phyloP scores from a whole-genome alignment of 2,113 vertebrate species.

The Nesoenas mayeri region DNA sequence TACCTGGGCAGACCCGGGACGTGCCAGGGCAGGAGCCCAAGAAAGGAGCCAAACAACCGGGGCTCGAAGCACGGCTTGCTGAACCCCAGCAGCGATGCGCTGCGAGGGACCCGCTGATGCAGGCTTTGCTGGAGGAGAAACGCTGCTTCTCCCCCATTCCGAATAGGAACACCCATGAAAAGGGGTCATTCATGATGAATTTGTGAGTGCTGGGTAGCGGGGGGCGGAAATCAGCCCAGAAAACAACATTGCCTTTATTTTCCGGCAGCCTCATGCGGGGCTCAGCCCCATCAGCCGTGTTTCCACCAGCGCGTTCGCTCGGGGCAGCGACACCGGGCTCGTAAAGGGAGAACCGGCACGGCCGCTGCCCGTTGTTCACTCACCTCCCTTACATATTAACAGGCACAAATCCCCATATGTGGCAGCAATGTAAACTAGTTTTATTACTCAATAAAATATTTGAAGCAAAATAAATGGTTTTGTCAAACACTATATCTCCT shows the following conservation, averaged over 20 bases:
- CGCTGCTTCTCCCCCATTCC: neutral
- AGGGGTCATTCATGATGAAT: neutral
- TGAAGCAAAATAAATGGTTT: conserved; percentile 62
- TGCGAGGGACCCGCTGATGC: too few species aligned
- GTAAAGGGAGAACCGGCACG: neutral
- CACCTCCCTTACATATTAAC: conserved; percentile 8
- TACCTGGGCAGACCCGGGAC: neutral
- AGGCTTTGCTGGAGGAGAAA: neutral
- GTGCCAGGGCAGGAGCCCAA: neutral
- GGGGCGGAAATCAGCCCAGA: neutral
- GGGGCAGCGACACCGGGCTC: neutral
- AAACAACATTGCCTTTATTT: neutral
- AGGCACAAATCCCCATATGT: conserved; percentile 53
- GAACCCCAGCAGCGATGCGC: neutral
- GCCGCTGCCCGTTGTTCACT: neutral
- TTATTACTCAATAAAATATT: conserved; percentile 71
- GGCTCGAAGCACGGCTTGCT: too few species aligned
- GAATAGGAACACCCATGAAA: neutral
- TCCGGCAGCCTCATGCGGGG: neutral
- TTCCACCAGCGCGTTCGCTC: neutral
- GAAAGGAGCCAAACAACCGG: neutral
- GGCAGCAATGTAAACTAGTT: conserved; percentile 40
- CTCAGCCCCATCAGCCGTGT: neutral
- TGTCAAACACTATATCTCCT: conserved; percentile 65
- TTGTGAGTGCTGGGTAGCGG: neutral